Evolutionary conservation across 1,140 invertebrate species (phyloP), one percentile per base, ranked within the genome.

Genomic region (Brachionus asplanchnoidis): DNA sequence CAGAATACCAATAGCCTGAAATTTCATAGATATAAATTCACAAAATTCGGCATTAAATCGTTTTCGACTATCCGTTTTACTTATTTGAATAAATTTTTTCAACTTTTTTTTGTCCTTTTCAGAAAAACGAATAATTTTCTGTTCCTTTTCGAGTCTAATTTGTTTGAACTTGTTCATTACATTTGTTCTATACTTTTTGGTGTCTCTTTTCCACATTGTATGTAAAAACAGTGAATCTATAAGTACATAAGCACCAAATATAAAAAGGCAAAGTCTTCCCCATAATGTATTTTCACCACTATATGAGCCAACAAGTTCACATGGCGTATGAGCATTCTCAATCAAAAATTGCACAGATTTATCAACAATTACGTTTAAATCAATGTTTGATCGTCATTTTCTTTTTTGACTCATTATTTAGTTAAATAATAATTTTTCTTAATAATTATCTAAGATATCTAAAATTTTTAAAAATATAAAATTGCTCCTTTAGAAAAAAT

Each of bases 181-280:
- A 28, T 32, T 70, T 28, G 66, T 70, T 70, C 36, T 36, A 32
- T 73, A 73, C 28, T 32, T 40, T 40, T 32, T 40, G n/a, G 36
- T 40, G 36, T 73, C 68, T 73, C 68, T 73, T 73, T 73, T 73
- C 68, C 68, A 73, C 17, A 40, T 40, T 73, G 68, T 73, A 40
- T 36, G n/a, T 20, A 73, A 40, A 40, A 40, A 73, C 68, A 73
- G 28, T 40, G 68, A 73, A 40, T 73, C 68, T 17, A 40, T 42
- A 9, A 73, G 36, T 36, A 17, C 8, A 73, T 73, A 73, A 40
- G 68, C n/a, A 36, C 68, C 68, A 42, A 73, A 73, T 40, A 73
- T 40, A 32, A 40, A 28, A 42, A 36, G 36, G 7, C 68, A 73
- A 40, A 73, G n/a, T 7, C 36, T 73, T 20, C 68, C 68, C 68